Conservation (phyloP, 2,113 vertebrate genomes). For the Cyanoderma ruficeps region DNA sequence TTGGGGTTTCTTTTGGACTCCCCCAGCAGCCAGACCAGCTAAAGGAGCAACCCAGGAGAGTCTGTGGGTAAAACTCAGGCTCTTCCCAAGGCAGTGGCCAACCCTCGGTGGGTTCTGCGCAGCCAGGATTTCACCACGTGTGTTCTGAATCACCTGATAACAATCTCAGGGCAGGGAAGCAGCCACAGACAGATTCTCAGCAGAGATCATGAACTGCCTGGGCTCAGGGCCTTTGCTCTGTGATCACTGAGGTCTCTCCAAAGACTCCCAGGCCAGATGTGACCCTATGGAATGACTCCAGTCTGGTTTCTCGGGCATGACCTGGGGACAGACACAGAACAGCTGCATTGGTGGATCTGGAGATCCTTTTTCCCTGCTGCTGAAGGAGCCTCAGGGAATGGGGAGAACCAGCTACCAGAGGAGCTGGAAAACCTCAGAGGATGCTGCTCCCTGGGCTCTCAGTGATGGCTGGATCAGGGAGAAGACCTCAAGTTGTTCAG, state of each 20-base stretch:
- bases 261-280: background rate
- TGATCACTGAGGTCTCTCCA: background rate
- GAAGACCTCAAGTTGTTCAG: background rate
- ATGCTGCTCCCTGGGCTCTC: background rate
- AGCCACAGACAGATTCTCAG: background rate
- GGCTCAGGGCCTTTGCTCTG: background rate
- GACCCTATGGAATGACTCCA: background rate
- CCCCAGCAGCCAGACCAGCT: background rate
- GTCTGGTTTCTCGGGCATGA: background rate
- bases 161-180: background rate
- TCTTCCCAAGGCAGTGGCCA: background rate
- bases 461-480: background rate
- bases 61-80: background rate
- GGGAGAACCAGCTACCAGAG: background rate
- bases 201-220: background rate
- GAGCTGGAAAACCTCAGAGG: background rate
- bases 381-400: background rate
- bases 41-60: background rate
- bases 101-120: background rate
- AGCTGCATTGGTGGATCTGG: background rate
- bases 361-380: background rate
- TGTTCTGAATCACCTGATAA: background rate
- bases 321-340: fast-evolving
- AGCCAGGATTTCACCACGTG: background rate
- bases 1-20: background rate